Percentiles rank a stretch among this genome's conserved stretches.
These are phyloP conservation scores for Ophion costatus DNA, from an alignment of 2,888 invertebrate genomes.

Conservation along the genomic window DNA sequence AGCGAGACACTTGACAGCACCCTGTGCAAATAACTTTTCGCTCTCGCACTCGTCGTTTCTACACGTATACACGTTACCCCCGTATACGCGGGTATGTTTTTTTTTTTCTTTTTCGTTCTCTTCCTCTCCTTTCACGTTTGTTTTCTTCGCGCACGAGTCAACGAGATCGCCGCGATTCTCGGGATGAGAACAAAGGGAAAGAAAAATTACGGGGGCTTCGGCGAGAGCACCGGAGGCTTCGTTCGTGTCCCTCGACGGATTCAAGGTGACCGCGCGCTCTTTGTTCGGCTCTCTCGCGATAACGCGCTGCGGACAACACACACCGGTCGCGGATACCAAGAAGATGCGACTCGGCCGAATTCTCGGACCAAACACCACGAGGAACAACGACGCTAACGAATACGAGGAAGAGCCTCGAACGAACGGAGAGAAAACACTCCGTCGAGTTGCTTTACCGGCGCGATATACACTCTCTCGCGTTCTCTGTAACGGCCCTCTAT, in stretches of 20 bases:
- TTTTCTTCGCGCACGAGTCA: slow-evolving; percentile 2
- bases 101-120: slow-evolving; percentile 20
- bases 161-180: neutral
- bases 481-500: slow-evolving; percentile 26
- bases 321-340: neutral
- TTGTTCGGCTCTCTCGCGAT: slow-evolving; percentile 28
- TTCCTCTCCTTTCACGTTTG: too few relatives aligned
- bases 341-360: slow-evolving; percentile 46
- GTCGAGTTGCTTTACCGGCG: slow-evolving; percentile 61
- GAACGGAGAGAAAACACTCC: slow-evolving; percentile 62
- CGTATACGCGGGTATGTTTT: slow-evolving; percentile 21
- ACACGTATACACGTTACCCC: neutral
- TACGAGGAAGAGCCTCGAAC: slow-evolving; percentile 70
- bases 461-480: slow-evolving; percentile 45
- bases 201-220: neutral
- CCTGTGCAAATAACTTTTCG: slow-evolving; percentile 52
- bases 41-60: slow-evolving; percentile 42
- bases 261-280: neutral
- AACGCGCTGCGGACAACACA: neutral
- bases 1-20: slow-evolving; percentile 33
- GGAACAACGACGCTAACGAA: slow-evolving; percentile 63
- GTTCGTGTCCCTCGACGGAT: slow-evolving; percentile 12
- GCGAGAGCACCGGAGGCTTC: slow-evolving; percentile 5
- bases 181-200: neutral
- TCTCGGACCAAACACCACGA: slow-evolving; percentile 53